phyloP scores from a whole-genome alignment of 2,797 vertebrate species.

The Buceros bicornis region DNA sequence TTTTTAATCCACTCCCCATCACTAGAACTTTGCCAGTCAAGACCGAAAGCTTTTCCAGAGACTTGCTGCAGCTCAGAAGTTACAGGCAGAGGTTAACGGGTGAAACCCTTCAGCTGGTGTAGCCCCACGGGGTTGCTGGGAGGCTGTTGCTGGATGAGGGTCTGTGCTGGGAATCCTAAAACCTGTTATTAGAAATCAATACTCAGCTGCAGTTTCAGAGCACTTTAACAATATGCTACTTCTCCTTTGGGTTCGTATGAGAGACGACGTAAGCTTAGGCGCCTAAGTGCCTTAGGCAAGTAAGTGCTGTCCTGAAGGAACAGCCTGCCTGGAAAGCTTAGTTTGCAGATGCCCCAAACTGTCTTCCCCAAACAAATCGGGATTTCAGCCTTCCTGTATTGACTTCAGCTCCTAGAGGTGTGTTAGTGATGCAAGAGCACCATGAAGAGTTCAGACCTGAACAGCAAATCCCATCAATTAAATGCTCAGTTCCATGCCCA shows the following conservation, averaged over 20 bases:
- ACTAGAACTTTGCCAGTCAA: not conserved
- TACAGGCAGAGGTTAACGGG: not conserved
- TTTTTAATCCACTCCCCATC: not conserved
- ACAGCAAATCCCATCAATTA: not conserved
- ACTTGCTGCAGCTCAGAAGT: not conserved
- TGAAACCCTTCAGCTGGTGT: not conserved
- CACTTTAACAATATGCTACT: not conserved
- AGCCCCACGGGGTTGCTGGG: not conserved
- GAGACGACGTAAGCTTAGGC: not conserved
- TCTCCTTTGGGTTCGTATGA: not conserved
- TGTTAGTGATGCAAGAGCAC: not conserved
- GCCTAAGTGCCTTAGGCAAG: not conserved
- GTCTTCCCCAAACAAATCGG: not conserved
- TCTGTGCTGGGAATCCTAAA: not conserved
- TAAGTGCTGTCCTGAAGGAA: not conserved
- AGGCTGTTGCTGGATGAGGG: not conserved
- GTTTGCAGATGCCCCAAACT: not conserved
- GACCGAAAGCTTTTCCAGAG: not conserved
- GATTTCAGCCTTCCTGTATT: not conserved
- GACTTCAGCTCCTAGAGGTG: not conserved
- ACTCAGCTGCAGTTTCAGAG: not conserved
- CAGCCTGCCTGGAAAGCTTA: not conserved
- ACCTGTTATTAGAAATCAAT: not conserved
- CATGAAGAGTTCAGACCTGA: not conserved
- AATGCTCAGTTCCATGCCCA: not conserved